Base-by-base conservation (phyloP, 2,888 invertebrate genomes). In the Cryptus armator region DNA sequence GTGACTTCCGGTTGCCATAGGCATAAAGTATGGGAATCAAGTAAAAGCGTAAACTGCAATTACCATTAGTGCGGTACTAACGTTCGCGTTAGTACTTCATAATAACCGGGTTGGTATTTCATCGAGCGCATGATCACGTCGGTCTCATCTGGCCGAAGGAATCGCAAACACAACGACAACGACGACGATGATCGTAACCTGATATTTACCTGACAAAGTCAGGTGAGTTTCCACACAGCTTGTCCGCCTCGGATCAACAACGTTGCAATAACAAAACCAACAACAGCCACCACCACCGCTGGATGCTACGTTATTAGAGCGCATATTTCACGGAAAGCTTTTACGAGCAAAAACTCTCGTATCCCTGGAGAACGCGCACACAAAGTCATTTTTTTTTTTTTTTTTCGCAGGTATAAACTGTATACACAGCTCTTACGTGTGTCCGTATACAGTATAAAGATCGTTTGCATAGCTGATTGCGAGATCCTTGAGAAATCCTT, bases 401-500 rank as follows among this genome's bases (percentile, higher is more conserved):
- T 24, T 24, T 24, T 24, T 24, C 32, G 53, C 68, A 37, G 68
- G 72, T 62, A 68, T 67, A 72, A 78, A 72, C 43, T 29, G 37
- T 24, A 32, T 19, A 48, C 43, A 59, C 44, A 59, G 24, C 10
- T 4, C 24, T 46, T 81, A 85, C 75, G 59, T 86, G 43, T 90
- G 87, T 90, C 86, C 87, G 86, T 81, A 83, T 86, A 81, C 70
- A 64, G 70, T 83, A 78, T 83, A 86, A 83, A 53, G 86, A 88
- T 90, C 91, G 90, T 91, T 91, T 91, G 91, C 91, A 91, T 91
- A 89, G 91, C 84, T 91, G 92, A 91, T 91, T 91, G 87, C 90
- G 84, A 89, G 88, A 88, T 78, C 74, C 79, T 81, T 62, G 59
- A 67, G 67, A 44, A 74, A 68, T 51, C 1, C 51, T 84, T 72